These are phyloP conservation scores for Pandemis corylana DNA, from an alignment of 2,888 invertebrate species.

Conservation along the genomic window DNA sequence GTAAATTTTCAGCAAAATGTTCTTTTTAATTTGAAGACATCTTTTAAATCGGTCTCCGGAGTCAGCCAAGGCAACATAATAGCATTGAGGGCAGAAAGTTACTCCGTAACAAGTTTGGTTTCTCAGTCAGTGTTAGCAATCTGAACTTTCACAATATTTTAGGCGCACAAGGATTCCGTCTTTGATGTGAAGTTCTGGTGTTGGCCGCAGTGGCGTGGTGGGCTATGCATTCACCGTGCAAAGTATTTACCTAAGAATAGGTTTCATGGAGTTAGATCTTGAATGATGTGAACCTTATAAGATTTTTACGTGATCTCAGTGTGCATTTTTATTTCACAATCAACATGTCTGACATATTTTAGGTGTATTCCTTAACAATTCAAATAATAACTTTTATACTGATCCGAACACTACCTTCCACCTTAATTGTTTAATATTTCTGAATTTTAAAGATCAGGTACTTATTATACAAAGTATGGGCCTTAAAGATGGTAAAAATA, in stretches of 20 bases:
- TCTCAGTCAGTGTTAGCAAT: constrained; percentile 15
- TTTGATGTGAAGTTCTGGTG: background rate
- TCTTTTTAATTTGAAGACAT: constrained; percentile 30
- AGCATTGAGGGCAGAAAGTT: constrained; percentile 25
- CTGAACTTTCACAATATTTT: constrained; percentile 6
- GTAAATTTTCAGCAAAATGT: constrained; percentile 11
- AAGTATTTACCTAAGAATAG: too few species aligned
- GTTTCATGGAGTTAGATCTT: too few species aligned
- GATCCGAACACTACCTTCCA: too few species aligned
- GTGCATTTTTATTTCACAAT: too few species aligned
- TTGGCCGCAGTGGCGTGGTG: background rate
- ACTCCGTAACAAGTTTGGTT: constrained; percentile 21
- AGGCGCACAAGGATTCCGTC: background rate
- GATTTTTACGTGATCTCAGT: too few species aligned
- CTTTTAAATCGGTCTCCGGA: constrained; percentile 28
- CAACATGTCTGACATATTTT: too few species aligned
- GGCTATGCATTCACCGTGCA: background rate
- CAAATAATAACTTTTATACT: too few species aligned
- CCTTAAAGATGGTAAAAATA: background rate
- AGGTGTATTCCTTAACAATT: too few species aligned
- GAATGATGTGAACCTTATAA: too few species aligned
- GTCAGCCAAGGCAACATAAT: constrained; percentile 20
- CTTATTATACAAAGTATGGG: background rate
- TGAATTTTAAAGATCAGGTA: too few species aligned
- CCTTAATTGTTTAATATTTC: too few species aligned